Conservation (phyloP, 2,888 invertebrate species). For the Amblyjoppa fuscipennis region DNA sequence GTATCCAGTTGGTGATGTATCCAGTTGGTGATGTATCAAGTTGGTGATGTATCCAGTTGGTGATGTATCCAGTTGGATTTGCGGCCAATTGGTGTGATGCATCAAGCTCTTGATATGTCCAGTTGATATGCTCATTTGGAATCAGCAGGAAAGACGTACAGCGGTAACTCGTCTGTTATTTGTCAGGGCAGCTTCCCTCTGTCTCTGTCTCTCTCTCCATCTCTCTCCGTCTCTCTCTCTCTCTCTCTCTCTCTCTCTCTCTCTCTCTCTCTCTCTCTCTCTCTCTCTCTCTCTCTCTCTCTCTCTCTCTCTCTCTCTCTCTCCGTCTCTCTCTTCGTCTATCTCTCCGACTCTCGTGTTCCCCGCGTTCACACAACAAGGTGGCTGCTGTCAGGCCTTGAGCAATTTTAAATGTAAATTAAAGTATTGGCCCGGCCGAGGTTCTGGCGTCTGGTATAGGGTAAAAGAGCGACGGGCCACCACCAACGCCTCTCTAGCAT, state of each 20-base stretch:
- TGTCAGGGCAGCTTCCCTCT: not conserved
- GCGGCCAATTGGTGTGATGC: too few species aligned
- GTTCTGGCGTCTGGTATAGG: constrained; percentile 73
- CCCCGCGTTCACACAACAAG: constrained; percentile 57
- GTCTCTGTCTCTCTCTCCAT: not conserved
- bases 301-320: not conserved
- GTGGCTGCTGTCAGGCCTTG: constrained; percentile 80
- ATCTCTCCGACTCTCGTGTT: not conserved
- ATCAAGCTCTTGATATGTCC: too few species aligned
- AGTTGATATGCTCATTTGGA: too few species aligned
- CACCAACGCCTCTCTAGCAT: constrained; percentile 78
- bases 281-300: not conserved
- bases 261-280: not conserved
- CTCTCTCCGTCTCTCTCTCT: too few species aligned
- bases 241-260: too few species aligned
- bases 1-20: too few species aligned
- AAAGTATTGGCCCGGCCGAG: constrained; percentile 82
- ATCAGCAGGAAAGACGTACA: too few species aligned
- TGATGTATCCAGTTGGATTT: too few species aligned
- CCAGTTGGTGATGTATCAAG: too few species aligned
- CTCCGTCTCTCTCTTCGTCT: not conserved
- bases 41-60: too few species aligned
- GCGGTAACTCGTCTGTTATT: not conserved
- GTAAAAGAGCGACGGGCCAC: constrained; percentile 67
- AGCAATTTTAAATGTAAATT: constrained; percentile 85